Base-by-base conservation (phyloP, 1,140 invertebrate genomes). In the Lepidurus couesii region DNA sequence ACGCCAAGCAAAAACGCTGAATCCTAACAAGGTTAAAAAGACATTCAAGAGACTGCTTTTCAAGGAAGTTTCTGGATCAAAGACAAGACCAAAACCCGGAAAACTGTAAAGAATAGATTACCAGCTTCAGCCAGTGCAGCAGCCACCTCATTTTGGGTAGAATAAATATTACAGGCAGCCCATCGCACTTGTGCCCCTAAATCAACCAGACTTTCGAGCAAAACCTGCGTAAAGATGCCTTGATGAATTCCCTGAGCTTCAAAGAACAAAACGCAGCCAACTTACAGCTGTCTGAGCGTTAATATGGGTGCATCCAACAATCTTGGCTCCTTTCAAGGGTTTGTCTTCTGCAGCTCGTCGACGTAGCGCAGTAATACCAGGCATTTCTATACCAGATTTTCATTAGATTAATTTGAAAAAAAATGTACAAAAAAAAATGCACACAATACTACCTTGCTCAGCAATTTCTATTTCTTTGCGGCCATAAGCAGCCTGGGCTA, bases 101-200 rank as follows among this genome's bases (percentile, higher is more conserved):
- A 45, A 75, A 74, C 34, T 43, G 79, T 74, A 77, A 75, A 76
- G 75, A 45, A 43, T 24, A 53, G 80, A 80, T 83, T 83, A 88
- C 87, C 92, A 76, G 92, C 91, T 86, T 98, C 93, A 1, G 96
- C 96, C 78, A 99, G 84, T 0, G 96, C 96, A n/a, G 97, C 95
- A 6, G 95, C 96, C 1, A 98, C 96, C 87, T 98, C 96, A 87
- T 98, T 98, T 91, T 93, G 96, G 7, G 97, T 98, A 53, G 96
- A 98, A 86, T 98, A 98, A 81, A 99, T 99, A 86, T 99, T 99
- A 85, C 97, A 99, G 7, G 96, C 95, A 0, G 95, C 92, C 96
- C 96, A 98, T 84, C 96, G 84, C 0, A 98, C 91, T 81, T 93
- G 91, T 13, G 96, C 96, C 0, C 96, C 97, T 13, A 98, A 87